Percentiles rank a stretch among this genome's conserved stretches.
Evolutionary conservation across 92 coral and sea anemone genomes (phyloP).

Genomic region (Chrysogorgia sp.): DNA sequence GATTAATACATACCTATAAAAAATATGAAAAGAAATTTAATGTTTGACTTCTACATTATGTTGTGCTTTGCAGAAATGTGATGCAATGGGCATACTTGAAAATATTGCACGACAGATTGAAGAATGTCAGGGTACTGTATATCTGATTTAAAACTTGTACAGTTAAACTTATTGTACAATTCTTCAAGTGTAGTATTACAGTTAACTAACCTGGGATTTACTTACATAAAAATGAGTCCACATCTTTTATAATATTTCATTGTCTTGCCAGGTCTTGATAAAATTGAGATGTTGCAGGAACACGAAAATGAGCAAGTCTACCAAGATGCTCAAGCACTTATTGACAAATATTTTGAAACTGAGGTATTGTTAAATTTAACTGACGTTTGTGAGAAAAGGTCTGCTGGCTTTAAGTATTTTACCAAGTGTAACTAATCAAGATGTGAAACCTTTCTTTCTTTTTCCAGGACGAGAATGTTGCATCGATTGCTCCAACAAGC

Average conservation of each 20-base stretch:
- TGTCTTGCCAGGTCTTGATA: constrained; percentile 65
- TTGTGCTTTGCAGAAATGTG: constrained; percentile 17
- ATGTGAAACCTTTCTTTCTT: too few relatives aligned
- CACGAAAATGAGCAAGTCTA: constrained; percentile 81
- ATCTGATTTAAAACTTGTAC: too few relatives aligned
- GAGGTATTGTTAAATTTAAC: constrained; percentile 47
- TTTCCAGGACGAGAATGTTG: constrained; percentile 23
- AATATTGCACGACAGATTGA: constrained; percentile 47
- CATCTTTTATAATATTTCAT: too few relatives aligned
- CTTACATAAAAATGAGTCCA: too few relatives aligned
- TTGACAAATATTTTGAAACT: constrained; percentile 85
- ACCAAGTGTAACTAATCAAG: too few relatives aligned
- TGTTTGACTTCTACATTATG: too few relatives aligned
- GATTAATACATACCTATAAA: neutral
- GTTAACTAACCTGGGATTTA: neutral
- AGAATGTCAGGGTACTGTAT: constrained; percentile 53
- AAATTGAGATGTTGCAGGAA: constrained; percentile 81
- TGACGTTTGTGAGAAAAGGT: neutral
- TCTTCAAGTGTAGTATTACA: neutral
- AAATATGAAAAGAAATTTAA: neutral
- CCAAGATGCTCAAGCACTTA: constrained; percentile 67
- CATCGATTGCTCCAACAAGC: constrained; percentile 3
- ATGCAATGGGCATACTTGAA: constrained; percentile 50
- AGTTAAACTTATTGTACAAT: neutral
- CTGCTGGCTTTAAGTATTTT: too few relatives aligned